Evolutionary conservation across 2,113 vertebrate species (phyloP).

Genomic region (Rhinoderma darwinii): DNA sequence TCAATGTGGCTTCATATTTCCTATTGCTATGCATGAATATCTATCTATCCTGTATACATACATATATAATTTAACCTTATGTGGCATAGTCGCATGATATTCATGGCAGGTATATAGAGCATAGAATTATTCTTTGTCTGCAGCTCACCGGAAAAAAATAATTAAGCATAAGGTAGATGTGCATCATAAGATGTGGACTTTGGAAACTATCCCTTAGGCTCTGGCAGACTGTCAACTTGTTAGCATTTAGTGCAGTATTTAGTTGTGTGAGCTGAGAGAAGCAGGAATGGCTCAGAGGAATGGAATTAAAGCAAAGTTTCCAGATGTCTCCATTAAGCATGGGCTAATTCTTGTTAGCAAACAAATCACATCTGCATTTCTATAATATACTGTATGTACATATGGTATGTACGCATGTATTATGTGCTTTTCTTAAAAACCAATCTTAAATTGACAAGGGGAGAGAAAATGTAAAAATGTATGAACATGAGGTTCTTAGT

Average conservation of each 20-base stretch:
- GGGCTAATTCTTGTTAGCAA: constrained; percentile 12
- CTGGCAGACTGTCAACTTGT: constrained; percentile 54
- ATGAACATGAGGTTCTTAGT: no score
- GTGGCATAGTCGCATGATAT: background rate
- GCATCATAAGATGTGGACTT: constrained; percentile 37
- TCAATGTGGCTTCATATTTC: background rate
- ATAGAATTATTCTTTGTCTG: background rate
- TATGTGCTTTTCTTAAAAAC: background rate
- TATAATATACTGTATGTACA: background rate
- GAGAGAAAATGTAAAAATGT: no score
- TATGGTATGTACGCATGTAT: background rate
- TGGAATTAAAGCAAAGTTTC: constrained; percentile 42
- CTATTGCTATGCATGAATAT: background rate
- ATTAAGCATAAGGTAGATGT: constrained; percentile 35
- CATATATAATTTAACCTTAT: no score
- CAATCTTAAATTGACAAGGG: no score
- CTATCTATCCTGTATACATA: no score
- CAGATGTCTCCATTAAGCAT: constrained; percentile 46
- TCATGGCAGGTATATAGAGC: background rate
- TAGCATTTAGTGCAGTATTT: constrained; percentile 57
- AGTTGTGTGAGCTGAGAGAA: constrained; percentile 49
- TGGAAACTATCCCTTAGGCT: constrained; percentile 49
- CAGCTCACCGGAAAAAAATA: background rate
- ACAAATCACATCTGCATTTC: constrained; percentile 34
- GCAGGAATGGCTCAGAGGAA: constrained; percentile 45